Percentiles rank a stretch among this genome's conserved stretches.
Evolutionary conservation across 2,113 vertebrate species (phyloP).

Genomic region (Leptosomus discolor): DNA sequence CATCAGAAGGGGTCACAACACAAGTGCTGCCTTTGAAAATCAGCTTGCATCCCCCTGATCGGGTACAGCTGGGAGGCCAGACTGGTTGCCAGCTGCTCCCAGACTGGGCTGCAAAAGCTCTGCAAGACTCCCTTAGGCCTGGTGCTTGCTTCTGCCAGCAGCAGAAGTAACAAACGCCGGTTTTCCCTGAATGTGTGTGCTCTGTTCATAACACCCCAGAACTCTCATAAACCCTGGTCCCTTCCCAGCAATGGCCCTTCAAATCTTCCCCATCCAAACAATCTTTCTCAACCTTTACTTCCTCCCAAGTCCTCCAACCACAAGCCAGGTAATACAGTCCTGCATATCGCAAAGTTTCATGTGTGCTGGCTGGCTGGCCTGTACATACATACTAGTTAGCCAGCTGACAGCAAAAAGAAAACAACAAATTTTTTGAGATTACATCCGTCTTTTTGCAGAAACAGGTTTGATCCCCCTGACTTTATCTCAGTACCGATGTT

Average conservation of each 20-base stretch:
- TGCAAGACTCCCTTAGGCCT: background rate
- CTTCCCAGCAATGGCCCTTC: background rate
- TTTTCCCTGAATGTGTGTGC: background rate
- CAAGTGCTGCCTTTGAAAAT: background rate
- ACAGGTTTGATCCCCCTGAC: background rate
- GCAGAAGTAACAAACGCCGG: background rate
- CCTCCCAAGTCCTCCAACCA: background rate
- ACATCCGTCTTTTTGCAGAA: background rate
- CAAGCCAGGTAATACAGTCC: background rate
- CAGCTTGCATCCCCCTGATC: background rate
- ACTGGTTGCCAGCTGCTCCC: background rate
- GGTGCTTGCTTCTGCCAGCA: background rate
- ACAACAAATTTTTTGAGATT: background rate
- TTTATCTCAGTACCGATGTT: background rate
- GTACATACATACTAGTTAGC: background rate
- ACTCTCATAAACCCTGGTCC: background rate
- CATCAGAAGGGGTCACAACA: background rate
- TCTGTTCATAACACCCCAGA: background rate
- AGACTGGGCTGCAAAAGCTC: background rate
- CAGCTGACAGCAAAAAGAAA: background rate
- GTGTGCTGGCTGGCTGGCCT: background rate
- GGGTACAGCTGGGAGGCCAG: background rate
- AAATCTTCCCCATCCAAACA: background rate
- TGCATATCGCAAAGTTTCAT: background rate
- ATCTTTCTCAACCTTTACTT: background rate